A percentile compares a stretch with the other conserved stretches of the same genome.
phyloP scores from a whole-genome alignment of 2,113 vertebrate species.

The Gnathonemus echidnorhynchus region DNA sequence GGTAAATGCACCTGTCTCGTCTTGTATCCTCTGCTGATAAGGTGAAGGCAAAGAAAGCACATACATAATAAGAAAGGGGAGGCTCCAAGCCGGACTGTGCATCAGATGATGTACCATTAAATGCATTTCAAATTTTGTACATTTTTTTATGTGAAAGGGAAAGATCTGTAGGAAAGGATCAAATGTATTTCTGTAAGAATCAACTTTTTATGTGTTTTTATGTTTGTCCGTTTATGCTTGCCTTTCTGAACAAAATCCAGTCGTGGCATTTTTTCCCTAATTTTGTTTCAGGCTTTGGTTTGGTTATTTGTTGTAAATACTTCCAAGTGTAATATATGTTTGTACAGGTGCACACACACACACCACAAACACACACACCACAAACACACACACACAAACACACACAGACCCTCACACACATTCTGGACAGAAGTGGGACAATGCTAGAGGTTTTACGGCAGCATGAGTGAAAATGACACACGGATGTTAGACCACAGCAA shows the following conservation, averaged over 20 bases:
- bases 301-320: constrained; percentile 21
- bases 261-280: neutral
- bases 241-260: neutral
- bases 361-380: neutral
- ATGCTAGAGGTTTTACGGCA: neutral
- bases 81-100: neutral
- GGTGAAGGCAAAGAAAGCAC: neutral
- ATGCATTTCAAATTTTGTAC: neutral
- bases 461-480: neutral
- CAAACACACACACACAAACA: neutral
- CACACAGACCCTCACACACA: neutral
- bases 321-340: neutral
- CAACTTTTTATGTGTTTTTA: neutral
- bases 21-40: neutral
- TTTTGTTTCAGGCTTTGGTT: constrained; percentile 8
- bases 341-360: neutral
- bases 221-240: too few species aligned
- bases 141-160: neutral
- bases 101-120: neutral
- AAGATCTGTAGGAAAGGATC: neutral
- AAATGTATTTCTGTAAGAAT: neutral
- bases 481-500: neutral
- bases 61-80: neutral
- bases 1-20: neutral
- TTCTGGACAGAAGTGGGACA: neutral